Conservation (phyloP, 2,113 vertebrate species). For the Crotalus viridis region DNA sequence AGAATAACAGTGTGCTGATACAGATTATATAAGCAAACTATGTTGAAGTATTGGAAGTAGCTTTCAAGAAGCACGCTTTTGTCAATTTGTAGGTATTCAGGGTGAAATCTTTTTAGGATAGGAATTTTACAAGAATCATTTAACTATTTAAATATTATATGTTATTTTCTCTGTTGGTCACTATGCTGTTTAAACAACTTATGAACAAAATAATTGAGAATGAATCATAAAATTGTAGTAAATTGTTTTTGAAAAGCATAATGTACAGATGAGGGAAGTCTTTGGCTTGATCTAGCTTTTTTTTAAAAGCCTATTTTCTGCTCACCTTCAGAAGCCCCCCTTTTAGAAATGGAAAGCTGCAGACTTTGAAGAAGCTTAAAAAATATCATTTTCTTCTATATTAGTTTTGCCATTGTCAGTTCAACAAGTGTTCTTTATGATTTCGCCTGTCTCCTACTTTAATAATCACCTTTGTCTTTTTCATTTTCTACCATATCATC, state of each 20-base stretch:
- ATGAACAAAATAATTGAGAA: not conserved
- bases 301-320: not conserved
- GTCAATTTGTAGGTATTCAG: not conserved
- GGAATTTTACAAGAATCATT: not conserved
- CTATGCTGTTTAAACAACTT: not conserved
- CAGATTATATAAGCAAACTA: not conserved
- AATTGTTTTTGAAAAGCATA: not conserved
- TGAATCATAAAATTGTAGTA: not conserved
- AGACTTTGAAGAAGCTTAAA: constrained; percentile 20
- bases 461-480: constrained; percentile 34
- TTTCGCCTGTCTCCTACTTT: constrained; percentile 28
- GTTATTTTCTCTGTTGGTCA: not conserved
- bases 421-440: constrained; percentile 5
- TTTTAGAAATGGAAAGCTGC: constrained; percentile 25
- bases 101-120: not conserved
- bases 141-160: not conserved
- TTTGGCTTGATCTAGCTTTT: not conserved
- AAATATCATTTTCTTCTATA: constrained; percentile 38
- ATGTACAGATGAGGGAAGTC: not conserved
- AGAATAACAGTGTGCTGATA: not conserved
- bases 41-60: not conserved
- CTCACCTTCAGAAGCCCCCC: not conserved
- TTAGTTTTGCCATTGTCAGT: constrained; percentile 41
- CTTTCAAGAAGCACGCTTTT: not conserved
- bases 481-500: constrained; percentile 8